Evolutionary conservation across 2,113 vertebrate genomes (phyloP), one percentile per base, ranked within the genome.

Genomic region (Plotosus lineatus): DNA sequence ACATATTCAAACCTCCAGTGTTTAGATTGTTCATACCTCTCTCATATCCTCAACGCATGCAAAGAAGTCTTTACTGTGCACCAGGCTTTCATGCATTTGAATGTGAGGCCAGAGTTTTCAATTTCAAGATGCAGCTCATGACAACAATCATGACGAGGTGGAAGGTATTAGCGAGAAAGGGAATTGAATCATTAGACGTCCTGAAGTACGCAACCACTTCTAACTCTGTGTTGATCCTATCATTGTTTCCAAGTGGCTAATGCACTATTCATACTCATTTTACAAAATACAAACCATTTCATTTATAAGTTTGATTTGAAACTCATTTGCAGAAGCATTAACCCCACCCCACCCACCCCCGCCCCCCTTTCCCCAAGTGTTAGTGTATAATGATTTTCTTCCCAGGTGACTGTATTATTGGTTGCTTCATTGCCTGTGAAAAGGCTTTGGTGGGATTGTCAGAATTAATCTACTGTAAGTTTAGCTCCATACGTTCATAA

Each of bases 171-270:
- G 31, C 28, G 26, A 28, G 56, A 48, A 10, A 48, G 46, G 15
- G 46, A 15, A 31, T 14, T 1, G 12, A 81, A 80, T 85, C 82
- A 87, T 89, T 89, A 89, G 83, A 86, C 40, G 83, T 84, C 78
- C 28, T 81, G 65, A 76, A 83, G n/a, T n/a, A n/a, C n/a, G n/a
- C 77, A 75, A 50, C 33, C 58, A 42, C 50, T 75, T 82, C 48
- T 53, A 48, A 9, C 33, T 66, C 48, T 89, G 80, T 89, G 90
- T 88, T 89, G 84, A 88, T 90, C 80, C 85, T 86, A 88, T 90
- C 60, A 74, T 9, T 51, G 55, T 12, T 53, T 28, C n/a, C 33
- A 17, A 58, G 40, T 23, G 9, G 19, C 33, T 74, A 58, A 85
- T 88, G 44, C 15, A 71, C 74, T 87, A 88, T 89, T 89, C 82